phyloP scores from a whole-genome alignment of 2,113 vertebrate genomes.

The Coregonus clupeaformis region DNA sequence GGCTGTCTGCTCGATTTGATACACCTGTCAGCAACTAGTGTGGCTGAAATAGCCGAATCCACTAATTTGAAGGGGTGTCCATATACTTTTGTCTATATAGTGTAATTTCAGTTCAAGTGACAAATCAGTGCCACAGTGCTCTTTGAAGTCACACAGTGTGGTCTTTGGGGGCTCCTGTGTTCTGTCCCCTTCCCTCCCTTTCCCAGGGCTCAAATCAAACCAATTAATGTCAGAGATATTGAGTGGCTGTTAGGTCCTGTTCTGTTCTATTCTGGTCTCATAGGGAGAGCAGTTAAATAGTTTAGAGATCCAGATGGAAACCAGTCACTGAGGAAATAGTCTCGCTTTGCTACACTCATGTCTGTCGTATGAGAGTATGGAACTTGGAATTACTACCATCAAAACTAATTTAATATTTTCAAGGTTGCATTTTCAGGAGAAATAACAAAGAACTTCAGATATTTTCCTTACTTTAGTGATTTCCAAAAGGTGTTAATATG shows the following conservation, averaged over 20 bases:
- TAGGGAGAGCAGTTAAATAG: background rate
- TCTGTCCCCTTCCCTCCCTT: background rate
- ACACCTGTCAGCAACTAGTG: too few species aligned
- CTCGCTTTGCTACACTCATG: too few species aligned
- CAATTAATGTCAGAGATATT: background rate
- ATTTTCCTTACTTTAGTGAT: too few species aligned
- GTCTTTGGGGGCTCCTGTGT: background rate
- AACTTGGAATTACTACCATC: background rate
- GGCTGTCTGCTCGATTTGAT: too few species aligned
- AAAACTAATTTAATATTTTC: background rate
- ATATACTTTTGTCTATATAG: background rate
- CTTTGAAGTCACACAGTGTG: conserved; percentile 12
- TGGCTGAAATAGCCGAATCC: background rate
- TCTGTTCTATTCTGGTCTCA: background rate
- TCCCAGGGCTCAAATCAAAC: conserved; percentile 12
- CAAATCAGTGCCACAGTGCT: background rate
- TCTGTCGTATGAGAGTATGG: background rate
- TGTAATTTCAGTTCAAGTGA: background rate
- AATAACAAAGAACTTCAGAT: too few species aligned
- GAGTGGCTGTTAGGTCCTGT: background rate
- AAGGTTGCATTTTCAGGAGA: background rate
- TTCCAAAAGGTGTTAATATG: too few species aligned
- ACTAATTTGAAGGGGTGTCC: background rate
- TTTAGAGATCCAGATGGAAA: background rate
- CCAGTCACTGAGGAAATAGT: background rate